phyloP scores from a whole-genome alignment of 2,113 vertebrate genomes.

The Larimichthys polyactis region DNA sequence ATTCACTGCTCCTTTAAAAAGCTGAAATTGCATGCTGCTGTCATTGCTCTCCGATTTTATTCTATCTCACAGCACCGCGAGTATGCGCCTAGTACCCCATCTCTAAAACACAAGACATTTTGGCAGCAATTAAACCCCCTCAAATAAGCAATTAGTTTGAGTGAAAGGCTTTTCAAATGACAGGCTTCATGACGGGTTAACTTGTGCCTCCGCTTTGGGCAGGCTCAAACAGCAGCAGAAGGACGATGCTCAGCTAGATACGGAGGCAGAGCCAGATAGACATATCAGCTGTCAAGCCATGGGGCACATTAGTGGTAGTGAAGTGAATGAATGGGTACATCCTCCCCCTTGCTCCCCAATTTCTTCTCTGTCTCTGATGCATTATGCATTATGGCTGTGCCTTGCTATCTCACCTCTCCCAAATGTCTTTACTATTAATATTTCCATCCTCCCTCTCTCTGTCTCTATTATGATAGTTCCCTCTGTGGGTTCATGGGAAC shows the following conservation, averaged over 20 bases:
- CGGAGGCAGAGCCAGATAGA: slow-evolving; percentile 33
- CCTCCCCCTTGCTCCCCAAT: slow-evolving; percentile 57
- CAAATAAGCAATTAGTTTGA: background rate
- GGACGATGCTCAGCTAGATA: slow-evolving; percentile 42
- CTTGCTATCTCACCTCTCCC: slow-evolving; percentile 52
- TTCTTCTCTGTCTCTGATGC: slow-evolving; percentile 52
- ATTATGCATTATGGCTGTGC: slow-evolving; percentile 59
- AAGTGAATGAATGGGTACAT: slow-evolving; percentile 59
- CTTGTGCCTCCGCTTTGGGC: background rate
- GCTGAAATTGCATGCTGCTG: background rate
- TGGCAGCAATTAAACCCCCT: background rate
- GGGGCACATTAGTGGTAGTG: slow-evolving; percentile 58
- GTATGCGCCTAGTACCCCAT: background rate
- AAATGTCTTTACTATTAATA: slow-evolving; percentile 58
- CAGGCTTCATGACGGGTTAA: background rate
- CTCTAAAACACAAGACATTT: slow-evolving; percentile 8
- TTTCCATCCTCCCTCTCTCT: slow-evolving; percentile 36
- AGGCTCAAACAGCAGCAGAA: slow-evolving; percentile 21
- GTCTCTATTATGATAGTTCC: slow-evolving; percentile 13
- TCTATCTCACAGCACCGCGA: background rate
- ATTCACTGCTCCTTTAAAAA: slow-evolving; percentile 30
- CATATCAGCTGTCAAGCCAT: slow-evolving; percentile 64
- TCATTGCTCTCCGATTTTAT: background rate
- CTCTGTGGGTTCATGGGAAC: background rate
- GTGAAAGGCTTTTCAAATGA: background rate